Conservation (phyloP, 1,140 invertebrate species). For the Hycleus phaleratus region DNA sequence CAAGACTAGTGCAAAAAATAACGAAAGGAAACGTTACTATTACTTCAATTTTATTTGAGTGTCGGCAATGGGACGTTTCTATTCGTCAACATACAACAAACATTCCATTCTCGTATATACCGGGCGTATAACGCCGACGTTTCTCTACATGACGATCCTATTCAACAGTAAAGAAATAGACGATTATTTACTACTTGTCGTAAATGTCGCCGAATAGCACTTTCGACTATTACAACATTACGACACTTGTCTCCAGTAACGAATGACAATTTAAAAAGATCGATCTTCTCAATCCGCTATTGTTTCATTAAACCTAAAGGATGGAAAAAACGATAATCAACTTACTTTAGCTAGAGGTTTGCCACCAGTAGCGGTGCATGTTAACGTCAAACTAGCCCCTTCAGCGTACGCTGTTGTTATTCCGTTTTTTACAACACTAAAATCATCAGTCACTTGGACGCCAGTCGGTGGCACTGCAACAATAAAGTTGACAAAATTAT, state of each 20-base stretch:
- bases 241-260: not conserved
- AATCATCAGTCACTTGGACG: constrained; percentile 38
- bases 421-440: constrained; percentile 37
- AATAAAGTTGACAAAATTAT: constrained; percentile 12
- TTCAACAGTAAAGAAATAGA: no score
- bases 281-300: not conserved
- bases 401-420: constrained; percentile 49
- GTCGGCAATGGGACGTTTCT: no score
- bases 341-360: constrained; percentile 34
- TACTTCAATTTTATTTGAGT: no score
- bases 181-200: no score
- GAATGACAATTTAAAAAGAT: not conserved
- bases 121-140: no score
- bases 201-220: not conserved
- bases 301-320: not conserved
- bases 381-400: constrained; percentile 44
- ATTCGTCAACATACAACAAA: no score
- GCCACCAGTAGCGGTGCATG: constrained; percentile 44
- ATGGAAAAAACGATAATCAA: not conserved
- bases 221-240: not conserved
- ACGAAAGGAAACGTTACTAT: no score
- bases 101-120: no score
- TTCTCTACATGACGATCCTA: no score
- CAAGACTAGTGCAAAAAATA: no score
- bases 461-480: constrained; percentile 37